A percentile compares a stretch with the other conserved stretches of the same genome.
phyloP scores from a whole-genome alignment of 2,797 vertebrate genomes.

The Pseudochirops cupreus region DNA sequence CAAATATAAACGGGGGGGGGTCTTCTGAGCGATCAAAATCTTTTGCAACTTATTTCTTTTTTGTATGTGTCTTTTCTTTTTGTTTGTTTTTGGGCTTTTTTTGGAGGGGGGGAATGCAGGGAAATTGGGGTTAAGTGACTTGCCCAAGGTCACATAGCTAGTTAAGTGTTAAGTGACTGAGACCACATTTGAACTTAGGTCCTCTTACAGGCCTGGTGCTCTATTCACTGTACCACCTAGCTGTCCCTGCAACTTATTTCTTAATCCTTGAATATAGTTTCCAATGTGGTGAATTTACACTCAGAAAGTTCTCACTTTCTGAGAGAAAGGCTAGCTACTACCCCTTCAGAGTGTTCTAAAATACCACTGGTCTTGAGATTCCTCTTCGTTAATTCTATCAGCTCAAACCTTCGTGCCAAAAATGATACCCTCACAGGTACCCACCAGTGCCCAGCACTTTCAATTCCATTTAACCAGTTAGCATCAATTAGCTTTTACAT shows the following conservation, averaged over 20 bases:
- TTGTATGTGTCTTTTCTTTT: too few relatives aligned
- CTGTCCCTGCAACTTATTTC: not conserved
- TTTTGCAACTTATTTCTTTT: not conserved
- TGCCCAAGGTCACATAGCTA: too few relatives aligned
- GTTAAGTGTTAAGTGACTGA: too few relatives aligned
- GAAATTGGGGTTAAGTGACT: too few relatives aligned
- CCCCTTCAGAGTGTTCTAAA: not conserved
- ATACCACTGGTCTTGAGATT: not conserved
- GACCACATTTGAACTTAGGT: too few relatives aligned
- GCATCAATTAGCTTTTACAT: not conserved
- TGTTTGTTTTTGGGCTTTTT: too few relatives aligned
- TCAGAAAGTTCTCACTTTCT: not conserved
- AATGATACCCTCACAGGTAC: not conserved
- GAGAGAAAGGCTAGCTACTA: not conserved
- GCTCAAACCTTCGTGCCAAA: not conserved
- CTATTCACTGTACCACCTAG: too few relatives aligned
- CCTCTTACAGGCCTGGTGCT: too few relatives aligned
- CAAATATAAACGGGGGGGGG: not conserved
- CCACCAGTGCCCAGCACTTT: not conserved
- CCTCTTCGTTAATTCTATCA: not conserved
- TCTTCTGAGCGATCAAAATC: not conserved
- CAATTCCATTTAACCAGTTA: not conserved
- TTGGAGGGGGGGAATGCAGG: too few relatives aligned
- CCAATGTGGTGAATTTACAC: not conserved
- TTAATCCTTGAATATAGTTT: not conserved